Evolutionary conservation across 1,140 invertebrate genomes (phyloP), one percentile per base, ranked within the genome.

Genomic region (Drosophila ohnishii): DNA sequence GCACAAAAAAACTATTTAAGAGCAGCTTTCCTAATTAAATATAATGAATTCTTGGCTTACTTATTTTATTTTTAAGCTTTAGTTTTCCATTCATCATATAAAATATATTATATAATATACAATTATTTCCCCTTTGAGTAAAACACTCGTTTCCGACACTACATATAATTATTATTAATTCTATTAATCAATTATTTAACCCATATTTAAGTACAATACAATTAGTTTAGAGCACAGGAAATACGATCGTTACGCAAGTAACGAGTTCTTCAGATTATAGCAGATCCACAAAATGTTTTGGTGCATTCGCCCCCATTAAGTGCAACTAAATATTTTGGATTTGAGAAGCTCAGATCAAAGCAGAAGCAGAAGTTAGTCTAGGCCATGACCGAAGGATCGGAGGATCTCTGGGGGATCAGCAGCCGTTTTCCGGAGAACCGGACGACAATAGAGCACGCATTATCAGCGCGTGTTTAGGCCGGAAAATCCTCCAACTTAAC

Each of bases 401-500:
- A 39, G 57, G 69, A 78, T 62, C 75, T 66, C 48, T 10, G 13
- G 64, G 65, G 69, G 44, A 72, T 72, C 69, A 72, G 66, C 19
- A n/a, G 14, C 50, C 28, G 34, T 58, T 58, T 71, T 71, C 42
- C 72, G 42, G 40, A 47, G 62, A 75, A 75, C 40, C 56, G 60
- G 28, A 14, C 63, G 35, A 53, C 55, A 32, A 55, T 39, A 45
- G 40, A 32, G 37, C 47, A 73, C 73, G 55, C 53, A 79, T 79
- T 80, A 88, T 87, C 79, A 77, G 64, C 79, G 75, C 53, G 59
- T 87, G 79, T 87, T 86, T 77, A 87, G 79, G 14, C 59, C 64
- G 63, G 76, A 67, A 87, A 87, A 87, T 87, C 84, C 84, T 65
- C 66, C 72, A 88, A 75, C 75, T 78, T 88, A 89, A 73, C 80